Conservation (phyloP, 2,888 invertebrate species). For the Ophion obscuratus region DNA sequence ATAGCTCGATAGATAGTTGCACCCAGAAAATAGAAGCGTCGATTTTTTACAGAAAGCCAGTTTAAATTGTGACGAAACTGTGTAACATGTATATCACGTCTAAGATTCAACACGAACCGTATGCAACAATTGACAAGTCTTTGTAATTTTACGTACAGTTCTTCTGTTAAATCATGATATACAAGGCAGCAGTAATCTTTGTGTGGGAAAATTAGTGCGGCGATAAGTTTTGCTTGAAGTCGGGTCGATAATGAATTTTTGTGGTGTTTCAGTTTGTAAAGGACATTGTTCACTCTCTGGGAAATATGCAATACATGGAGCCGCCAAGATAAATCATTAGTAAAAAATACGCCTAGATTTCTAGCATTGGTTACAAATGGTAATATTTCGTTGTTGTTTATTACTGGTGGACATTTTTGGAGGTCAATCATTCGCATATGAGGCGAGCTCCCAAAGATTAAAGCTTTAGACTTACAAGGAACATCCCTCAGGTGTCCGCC, state of each 20-base stretch:
- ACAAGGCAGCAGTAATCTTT: slow-evolving; percentile 32
- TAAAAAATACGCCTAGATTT: not conserved
- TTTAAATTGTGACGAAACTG: not conserved
- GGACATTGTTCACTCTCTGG: not conserved
- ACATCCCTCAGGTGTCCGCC: too few species aligned
- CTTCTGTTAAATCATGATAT: not conserved
- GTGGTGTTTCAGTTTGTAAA: not conserved
- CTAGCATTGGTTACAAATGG: not conserved
- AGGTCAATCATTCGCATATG: not conserved
- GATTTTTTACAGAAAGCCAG: not conserved
- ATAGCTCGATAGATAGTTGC: not conserved
- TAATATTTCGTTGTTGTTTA: not conserved
- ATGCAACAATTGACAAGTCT: not conserved
- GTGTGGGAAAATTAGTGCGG: not conserved
- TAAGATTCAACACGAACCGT: slow-evolving; percentile 11
- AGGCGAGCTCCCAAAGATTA: not conserved
- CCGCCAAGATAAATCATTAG: not conserved
- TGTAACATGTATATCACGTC: not conserved
- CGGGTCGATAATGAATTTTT: not conserved
- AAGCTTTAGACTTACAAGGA: not conserved
- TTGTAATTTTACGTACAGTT: not conserved
- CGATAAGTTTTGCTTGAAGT: not conserved
- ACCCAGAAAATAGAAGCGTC: slow-evolving; percentile 19
- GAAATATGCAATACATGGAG: not conserved
- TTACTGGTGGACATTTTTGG: not conserved